A percentile compares a stretch with the other conserved stretches of the same genome.
Conservation (phyloP, 1,140 invertebrate species). For the Rhyzopertha dominica region DNA sequence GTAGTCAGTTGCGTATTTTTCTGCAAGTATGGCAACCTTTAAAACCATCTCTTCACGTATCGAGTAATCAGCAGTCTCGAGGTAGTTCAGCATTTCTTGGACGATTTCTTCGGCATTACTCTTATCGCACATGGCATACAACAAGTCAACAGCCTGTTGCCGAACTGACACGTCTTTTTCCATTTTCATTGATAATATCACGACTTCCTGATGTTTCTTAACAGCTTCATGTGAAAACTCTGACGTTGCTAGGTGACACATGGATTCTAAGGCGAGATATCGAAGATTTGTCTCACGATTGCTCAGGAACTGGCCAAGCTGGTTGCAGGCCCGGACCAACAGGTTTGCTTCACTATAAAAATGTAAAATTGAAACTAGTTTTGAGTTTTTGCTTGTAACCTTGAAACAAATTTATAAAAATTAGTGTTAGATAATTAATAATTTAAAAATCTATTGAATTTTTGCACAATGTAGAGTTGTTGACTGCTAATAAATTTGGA, state of each 20-base stretch:
- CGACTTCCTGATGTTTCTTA: constrained; percentile 99
- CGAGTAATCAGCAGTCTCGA: constrained; percentile 99
- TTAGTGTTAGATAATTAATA: too few species aligned
- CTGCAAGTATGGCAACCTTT: constrained; percentile 98
- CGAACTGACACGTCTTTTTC: constrained; percentile 98
- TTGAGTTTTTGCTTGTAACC: too few species aligned
- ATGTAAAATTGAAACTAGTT: too few species aligned
- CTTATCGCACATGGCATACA: constrained; percentile 99
- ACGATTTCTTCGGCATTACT: constrained; percentile 99
- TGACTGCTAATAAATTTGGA: too few species aligned
- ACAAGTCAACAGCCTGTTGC: constrained; percentile 96
- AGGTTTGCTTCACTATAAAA: constrained; percentile 84
- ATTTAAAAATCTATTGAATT: too few species aligned
- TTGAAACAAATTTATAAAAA: too few species aligned
- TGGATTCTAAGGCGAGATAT: constrained; percentile 97
- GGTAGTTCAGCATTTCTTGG: constrained; percentile 98
- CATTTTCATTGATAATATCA: constrained; percentile 98
- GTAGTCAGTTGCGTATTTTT: constrained; percentile 99
- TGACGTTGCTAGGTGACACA: constrained; percentile 98
- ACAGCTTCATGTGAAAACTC: constrained; percentile 99
- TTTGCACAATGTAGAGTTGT: too few species aligned
- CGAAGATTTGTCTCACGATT: constrained; percentile 98
- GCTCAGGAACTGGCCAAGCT: constrained; percentile 96
- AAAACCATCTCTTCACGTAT: constrained; percentile 99
- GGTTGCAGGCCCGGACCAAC: constrained; percentile 96